phyloP scores from a whole-genome alignment of 2,113 vertebrate genomes.

The Labeo rohita region DNA sequence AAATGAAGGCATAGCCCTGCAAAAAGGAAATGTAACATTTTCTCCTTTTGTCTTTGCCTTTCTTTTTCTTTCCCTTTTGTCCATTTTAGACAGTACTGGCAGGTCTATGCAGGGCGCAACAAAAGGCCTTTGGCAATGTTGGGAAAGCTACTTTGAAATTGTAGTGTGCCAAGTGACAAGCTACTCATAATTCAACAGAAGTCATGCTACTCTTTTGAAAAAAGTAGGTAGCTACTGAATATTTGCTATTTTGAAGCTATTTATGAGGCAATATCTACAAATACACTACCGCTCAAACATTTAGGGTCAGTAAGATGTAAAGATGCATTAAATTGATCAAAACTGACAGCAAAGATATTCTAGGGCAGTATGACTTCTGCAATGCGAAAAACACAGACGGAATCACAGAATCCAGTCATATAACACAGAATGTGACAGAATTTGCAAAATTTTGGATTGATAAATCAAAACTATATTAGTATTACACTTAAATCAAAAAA shows the following conservation, averaged over 20 bases:
- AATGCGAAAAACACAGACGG: too few relatives aligned
- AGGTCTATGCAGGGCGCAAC: neutral
- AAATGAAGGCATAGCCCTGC: neutral
- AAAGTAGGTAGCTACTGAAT: neutral
- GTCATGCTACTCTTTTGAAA: neutral
- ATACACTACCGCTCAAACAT: neutral
- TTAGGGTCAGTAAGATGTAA: neutral
- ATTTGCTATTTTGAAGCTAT: neutral
- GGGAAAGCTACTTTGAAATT: neutral
- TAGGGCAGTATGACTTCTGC: too few relatives aligned
- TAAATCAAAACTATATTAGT: too few relatives aligned
- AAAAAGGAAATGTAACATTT: neutral
- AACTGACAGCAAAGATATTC: neutral
- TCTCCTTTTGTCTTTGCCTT: neutral
- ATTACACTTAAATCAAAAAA: too few relatives aligned
- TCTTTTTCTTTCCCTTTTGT: neutral
- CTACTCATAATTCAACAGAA: neutral
- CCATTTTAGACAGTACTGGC: neutral
- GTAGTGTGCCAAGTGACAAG: neutral
- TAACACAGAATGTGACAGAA: too few relatives aligned
- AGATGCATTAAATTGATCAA: neutral
- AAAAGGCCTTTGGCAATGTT: neutral
- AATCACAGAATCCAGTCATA: too few relatives aligned
- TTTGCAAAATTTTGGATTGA: too few relatives aligned
- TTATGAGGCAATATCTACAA: neutral